Evolutionary conservation across 2,113 vertebrate species (phyloP).

Genomic region (Bungarus multicinctus): DNA sequence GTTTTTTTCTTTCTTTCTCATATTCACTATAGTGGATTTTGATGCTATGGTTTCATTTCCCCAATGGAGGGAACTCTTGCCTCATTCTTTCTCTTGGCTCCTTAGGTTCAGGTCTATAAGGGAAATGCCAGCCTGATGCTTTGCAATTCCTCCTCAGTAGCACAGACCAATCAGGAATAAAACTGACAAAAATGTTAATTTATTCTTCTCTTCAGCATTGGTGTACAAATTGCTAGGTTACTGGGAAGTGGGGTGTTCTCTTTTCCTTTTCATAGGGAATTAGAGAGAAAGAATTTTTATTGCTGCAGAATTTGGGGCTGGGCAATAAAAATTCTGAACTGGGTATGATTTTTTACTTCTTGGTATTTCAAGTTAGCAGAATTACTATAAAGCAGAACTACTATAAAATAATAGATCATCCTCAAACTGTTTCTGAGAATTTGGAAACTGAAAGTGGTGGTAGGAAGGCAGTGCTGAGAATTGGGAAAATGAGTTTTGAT

Average conservation of each 20-base stretch:
- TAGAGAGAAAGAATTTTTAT: background rate
- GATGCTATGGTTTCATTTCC: background rate
- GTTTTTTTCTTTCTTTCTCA: background rate
- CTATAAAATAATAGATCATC: background rate
- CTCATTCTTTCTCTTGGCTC: background rate
- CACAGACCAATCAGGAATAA: background rate
- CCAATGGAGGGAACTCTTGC: background rate
- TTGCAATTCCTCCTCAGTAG: background rate
- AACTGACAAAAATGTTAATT: background rate
- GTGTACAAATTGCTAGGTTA: background rate
- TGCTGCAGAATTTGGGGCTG: background rate
- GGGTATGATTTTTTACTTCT: background rate
- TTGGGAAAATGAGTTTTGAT: background rate
- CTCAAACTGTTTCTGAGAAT: background rate
- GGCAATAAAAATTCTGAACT: background rate
- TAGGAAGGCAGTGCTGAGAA: background rate
- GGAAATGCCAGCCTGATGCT: background rate
- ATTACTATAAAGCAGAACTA: background rate
- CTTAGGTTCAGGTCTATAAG: background rate
- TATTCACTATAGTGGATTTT: background rate
- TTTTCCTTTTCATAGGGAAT: background rate
- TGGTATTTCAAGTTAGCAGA: background rate
- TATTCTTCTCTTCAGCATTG: background rate
- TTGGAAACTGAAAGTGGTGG: background rate
- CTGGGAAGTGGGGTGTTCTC: background rate